Conservation (phyloP, 2,888 invertebrate species). For the Charanyca ferruginea region DNA sequence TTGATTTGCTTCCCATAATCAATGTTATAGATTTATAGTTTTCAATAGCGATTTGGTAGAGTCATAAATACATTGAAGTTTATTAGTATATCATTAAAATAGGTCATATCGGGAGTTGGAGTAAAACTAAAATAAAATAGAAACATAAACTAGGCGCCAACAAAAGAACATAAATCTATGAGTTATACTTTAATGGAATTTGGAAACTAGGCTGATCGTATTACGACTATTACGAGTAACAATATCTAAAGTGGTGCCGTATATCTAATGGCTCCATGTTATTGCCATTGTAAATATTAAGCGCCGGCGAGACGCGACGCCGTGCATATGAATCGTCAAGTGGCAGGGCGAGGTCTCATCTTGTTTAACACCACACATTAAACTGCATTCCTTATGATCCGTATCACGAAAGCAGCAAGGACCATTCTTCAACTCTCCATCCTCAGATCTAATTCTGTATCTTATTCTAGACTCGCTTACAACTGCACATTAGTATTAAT, state of each 20-base stretch:
- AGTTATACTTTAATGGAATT: constrained; percentile 18
- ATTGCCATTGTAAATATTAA: constrained; percentile 72
- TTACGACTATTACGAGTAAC: constrained; percentile 36
- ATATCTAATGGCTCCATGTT: constrained; percentile 64
- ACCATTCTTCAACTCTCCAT: constrained; percentile 27
- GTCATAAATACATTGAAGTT: constrained; percentile 2
- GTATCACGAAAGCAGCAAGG: constrained; percentile 35
- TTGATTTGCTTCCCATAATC: constrained; percentile 43
- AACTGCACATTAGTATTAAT: constrained; percentile 76
- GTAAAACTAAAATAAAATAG: constrained; percentile 2
- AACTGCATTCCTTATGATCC: constrained; percentile 28
- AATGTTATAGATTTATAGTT: constrained; percentile 27
- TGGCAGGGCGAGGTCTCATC: constrained; percentile 64
- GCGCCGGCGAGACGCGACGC: constrained; percentile 64
- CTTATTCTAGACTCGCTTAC: constrained; percentile 68
- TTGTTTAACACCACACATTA: constrained; percentile 38
- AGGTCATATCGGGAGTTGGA: constrained; percentile 1
- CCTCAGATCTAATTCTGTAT: constrained; percentile 30
- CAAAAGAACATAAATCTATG: constrained; percentile 2
- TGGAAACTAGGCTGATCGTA: constrained; percentile 42
- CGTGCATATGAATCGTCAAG: constrained; percentile 73
- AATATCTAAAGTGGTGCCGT: constrained; percentile 50
- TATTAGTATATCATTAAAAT: not conserved
- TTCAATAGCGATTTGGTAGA: not conserved
- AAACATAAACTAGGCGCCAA: not conserved